A percentile compares a stretch with the other conserved stretches of the same genome.
Conservation (phyloP, 2,113 vertebrate genomes). For the Galeopterus variegatus region DNA sequence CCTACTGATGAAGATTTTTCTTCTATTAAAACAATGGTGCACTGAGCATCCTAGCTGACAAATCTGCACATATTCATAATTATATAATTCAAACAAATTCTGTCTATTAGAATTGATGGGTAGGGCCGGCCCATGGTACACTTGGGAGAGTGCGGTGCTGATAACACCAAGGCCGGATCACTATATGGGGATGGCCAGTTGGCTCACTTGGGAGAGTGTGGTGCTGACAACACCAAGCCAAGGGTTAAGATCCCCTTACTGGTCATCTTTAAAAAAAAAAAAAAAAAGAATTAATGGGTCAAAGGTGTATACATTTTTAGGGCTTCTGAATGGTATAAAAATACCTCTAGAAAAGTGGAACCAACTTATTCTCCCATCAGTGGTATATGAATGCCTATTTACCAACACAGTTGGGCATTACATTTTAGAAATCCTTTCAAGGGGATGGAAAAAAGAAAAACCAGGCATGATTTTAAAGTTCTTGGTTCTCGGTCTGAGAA, state of each 20-base stretch:
- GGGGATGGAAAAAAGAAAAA: neutral
- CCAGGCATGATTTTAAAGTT: neutral
- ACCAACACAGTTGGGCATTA: neutral
- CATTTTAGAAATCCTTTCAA: conserved; percentile 4
- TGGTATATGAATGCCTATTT: conserved; percentile 31
- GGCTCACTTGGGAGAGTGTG: no score
- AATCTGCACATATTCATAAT: neutral
- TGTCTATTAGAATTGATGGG: neutral
- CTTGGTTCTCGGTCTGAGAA: neutral
- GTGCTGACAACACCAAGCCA: no score
- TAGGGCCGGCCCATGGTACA: no score
- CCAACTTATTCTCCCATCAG: neutral
- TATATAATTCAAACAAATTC: conserved; percentile 6
- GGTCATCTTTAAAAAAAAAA: no score
- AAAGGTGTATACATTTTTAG: neutral
- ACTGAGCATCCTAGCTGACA: neutral
- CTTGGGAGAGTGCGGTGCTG: no score
- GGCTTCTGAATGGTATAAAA: conserved; percentile 8
- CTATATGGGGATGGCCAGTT: no score
- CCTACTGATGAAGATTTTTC: neutral
- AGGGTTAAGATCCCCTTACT: no score
- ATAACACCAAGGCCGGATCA: no score
- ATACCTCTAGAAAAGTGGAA: neutral
- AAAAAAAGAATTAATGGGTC: neutral
- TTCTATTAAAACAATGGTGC: neutral